These are phyloP conservation scores for Leptocoma aspasia DNA, from an alignment of 2,113 vertebrate genomes.

Conservation along the genomic window DNA sequence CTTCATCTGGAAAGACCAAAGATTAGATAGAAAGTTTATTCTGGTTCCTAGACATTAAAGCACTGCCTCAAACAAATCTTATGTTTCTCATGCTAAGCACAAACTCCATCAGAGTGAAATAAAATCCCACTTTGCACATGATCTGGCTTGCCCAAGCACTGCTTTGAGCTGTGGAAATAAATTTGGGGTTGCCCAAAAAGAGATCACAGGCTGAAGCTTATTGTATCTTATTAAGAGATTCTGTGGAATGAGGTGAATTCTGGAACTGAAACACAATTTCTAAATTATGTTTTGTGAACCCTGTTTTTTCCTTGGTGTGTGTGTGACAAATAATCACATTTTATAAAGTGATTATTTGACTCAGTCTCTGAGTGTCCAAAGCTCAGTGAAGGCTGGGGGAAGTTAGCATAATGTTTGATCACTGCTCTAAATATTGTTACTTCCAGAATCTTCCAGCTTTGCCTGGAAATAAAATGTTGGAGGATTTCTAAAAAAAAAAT, in stretches of 20 bases:
- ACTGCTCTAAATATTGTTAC: neutral
- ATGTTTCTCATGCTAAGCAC: neutral
- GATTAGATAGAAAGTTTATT: neutral
- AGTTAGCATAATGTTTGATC: neutral
- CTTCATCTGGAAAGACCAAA: neutral
- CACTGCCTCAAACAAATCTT: neutral
- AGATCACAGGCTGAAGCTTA: neutral
- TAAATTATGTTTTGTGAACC: neutral
- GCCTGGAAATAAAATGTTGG: neutral
- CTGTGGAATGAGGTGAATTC: neutral
- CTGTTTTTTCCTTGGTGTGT: too few species aligned
- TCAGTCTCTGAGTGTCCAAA: neutral
- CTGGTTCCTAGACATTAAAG: neutral
- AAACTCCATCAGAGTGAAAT: neutral
- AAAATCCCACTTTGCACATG: neutral
- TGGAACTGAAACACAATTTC: neutral
- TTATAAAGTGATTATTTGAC: neutral
- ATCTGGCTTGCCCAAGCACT: neutral
- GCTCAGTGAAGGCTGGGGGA: neutral
- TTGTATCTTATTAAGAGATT: neutral
- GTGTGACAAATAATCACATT: neutral
- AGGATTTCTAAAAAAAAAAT: neutral
- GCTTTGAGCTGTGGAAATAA: neutral
- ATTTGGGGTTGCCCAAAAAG: neutral
- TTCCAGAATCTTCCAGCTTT: neutral